Evolutionary conservation across 2,888 invertebrate genomes (phyloP), one percentile per base, ranked within the genome.

Genomic region (Lagria hirta): DNA sequence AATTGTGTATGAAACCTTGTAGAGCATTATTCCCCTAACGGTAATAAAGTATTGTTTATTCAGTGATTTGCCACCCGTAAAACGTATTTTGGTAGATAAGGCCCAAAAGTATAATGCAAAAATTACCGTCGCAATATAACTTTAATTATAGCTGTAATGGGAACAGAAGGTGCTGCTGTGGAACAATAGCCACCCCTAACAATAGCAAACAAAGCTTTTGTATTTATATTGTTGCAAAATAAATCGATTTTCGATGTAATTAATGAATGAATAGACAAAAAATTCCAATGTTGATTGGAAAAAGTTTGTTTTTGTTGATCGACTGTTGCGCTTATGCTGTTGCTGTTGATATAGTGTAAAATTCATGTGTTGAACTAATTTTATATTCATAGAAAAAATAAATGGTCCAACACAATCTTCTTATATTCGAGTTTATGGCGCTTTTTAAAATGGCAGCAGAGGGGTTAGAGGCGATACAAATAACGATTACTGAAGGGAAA

Each of bases 381-480:
- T 60, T 46, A 57, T 64, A 64, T 64, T 62, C 64, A 64, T 64
- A 60, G 61, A 55, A 62, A 64, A 64, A 64, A 62, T 64, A 62
- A 62, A 64, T 60, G 60, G 51, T 49, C 38, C 44, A 49, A 54
- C 54, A 56, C 58, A 60, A 62, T 58, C 61, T 61, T 58, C 58
- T 60, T 58, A 58, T 49, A 54, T 40, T 49, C 55, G 52, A 58
- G 52, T 64, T 62, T 62, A 64, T 61, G 60, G 57, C 58, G 60
- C 54, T 56, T 49, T 57, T 55, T 55, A 52, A 51, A 51, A 53
- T n/a, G n/a, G n/a, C n/a, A 54, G 52, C 51, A 46, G 50, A 18
- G 49, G 55, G 54, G 54, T 49, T 33, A 32, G 16, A 48, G 47
- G 40, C 43, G 51, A 48, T 46, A 46, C 41, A 46, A 46, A 46